Base-by-base conservation (phyloP, 2,888 invertebrate species). In the Pediacus dermestoides region DNA sequence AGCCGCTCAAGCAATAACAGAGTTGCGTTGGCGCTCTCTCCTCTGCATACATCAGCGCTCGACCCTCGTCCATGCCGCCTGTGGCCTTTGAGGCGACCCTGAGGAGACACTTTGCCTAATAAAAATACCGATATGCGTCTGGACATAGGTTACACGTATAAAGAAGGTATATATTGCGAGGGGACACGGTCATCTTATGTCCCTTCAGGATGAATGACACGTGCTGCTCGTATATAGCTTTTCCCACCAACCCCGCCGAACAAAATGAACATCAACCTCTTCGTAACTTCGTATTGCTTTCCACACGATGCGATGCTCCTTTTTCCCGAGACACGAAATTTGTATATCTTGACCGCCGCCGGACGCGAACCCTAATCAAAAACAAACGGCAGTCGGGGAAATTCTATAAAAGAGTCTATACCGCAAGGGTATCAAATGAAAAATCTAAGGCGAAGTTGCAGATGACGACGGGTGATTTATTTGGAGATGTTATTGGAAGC, bases 121-220 rank as follows among this genome's bases (percentile, higher is more conserved):
- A 63, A 63, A 64, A 64, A 61, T 61, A 59, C 59, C 57, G 57
- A 60, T 58, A 62, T 64, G 61, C 56, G 58, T 53, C 50, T 50
- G 61, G 63, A 62, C 63, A 64, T 62, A 61, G 61, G 61, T 61
- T 61, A 56, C 59, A 56, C 50, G 8, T 18, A 23, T 23, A n/a
- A 9, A n/a, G 44, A 41, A 45, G 35, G 45, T 46, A 46, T 42
- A 42, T 42, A 39, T 31, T 34, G 31, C 9, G 23, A 23, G 30
- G 35, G 27, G 28, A 27, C 7, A 31, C 33, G 13, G 18, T 40
- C 34, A 34, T 39, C 30, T 37, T 42, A 27, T 37, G 25, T 37
- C 39, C 23, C 34, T 39, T 21, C 23, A 23, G 35, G 30, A 11
- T 34, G 31, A 16, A 31, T 16, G 31, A 39, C 48, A 48, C 48